These are phyloP conservation scores for Antechinus stuartii DNA, from an alignment of 2,113 vertebrate genomes.

Conservation along the genomic window DNA sequence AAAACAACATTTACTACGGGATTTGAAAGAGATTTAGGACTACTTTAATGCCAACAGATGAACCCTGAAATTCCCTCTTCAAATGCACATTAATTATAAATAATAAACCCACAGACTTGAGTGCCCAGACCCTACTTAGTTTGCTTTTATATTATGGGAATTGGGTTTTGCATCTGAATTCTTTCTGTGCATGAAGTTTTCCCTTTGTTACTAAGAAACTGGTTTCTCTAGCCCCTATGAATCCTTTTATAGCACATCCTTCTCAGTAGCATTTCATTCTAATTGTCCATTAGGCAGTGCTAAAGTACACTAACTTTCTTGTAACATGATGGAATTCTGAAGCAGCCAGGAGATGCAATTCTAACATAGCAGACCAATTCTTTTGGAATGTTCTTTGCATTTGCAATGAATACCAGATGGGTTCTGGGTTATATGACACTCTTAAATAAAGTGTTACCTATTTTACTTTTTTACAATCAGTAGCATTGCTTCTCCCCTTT, in stretches of 20 bases:
- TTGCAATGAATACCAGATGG: neutral
- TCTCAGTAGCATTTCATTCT: neutral
- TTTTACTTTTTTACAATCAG: neutral
- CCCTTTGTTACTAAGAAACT: neutral
- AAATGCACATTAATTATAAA: neutral
- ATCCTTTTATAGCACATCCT: neutral
- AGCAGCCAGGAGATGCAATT: neutral
- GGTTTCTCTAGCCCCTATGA: neutral
- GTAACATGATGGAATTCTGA: neutral
- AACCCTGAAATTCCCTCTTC: neutral
- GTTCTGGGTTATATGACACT: neutral
- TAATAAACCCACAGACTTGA: neutral
- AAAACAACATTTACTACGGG: neutral
- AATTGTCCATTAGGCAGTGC: constrained; percentile 3
- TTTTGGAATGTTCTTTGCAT: neutral
- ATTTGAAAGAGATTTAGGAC: neutral
- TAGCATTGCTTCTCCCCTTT: neutral
- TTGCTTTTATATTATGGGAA: neutral
- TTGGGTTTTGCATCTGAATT: neutral
- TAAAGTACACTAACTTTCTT: neutral
- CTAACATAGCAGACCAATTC: neutral
- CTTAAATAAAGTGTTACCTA: neutral
- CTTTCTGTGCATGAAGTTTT: neutral
- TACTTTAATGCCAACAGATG: neutral
- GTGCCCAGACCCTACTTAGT: neutral